These are phyloP conservation scores for Drosophila willistoni DNA, from an alignment of 1,140 invertebrate genomes.

Conservation along the genomic window DNA sequence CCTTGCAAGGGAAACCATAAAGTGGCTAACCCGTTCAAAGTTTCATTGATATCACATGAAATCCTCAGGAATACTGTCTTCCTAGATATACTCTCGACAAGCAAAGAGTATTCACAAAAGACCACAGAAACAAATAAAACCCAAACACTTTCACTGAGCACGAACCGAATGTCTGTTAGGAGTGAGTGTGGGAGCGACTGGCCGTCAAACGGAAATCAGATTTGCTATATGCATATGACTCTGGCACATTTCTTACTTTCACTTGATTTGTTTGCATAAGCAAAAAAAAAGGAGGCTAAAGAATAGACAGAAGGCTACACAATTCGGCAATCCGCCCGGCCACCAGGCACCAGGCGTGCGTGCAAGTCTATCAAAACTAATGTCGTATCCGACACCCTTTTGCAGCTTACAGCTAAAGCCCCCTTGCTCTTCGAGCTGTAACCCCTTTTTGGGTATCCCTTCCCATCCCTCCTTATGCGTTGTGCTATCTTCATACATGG, in stretches of 20 bases:
- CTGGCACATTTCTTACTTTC: conserved; percentile 39
- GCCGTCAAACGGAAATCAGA: conserved; percentile 70
- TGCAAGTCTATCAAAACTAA: conserved; percentile 77
- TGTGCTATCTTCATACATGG: not conserved
- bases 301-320: conserved; percentile 35
- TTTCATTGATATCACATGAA: no score
- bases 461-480: not conserved
- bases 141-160: conserved; percentile 13
- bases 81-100: not conserved
- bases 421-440: not conserved
- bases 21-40: no score
- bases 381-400: conserved; percentile 27
- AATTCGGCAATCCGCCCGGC: conserved; percentile 14
- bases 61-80: no score
- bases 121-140: conserved; percentile 11
- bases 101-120: not conserved
- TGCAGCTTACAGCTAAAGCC: not conserved
- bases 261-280: conserved; percentile 70
- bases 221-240: conserved; percentile 52
- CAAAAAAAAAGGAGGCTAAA: conserved; percentile 28
- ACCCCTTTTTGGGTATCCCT: not conserved
- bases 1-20: not conserved
- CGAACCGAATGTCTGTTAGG: conserved; percentile 19
- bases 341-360: conserved; percentile 57
- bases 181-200: not conserved